Conservation (phyloP, 2,113 vertebrate genomes). For the Chrysemys picta region DNA sequence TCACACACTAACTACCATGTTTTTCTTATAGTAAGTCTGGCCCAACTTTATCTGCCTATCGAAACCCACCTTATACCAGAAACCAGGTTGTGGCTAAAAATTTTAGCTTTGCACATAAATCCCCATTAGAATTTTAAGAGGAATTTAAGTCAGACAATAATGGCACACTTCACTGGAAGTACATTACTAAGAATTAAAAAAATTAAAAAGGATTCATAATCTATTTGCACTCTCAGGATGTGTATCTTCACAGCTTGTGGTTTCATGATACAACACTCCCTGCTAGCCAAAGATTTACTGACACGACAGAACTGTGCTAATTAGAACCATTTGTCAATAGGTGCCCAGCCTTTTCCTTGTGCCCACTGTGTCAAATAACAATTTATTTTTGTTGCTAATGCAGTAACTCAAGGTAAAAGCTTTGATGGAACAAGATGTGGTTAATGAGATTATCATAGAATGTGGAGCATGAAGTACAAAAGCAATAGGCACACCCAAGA, state of each 20-base stretch:
- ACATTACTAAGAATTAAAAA: neutral
- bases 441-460: conserved; percentile 39
- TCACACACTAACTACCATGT: neutral
- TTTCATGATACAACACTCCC: conserved; percentile 2
- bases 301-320: conserved; percentile 35
- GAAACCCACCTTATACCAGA: neutral
- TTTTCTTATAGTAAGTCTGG: conserved; percentile 6
- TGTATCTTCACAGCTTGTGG: neutral
- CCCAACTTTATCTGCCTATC: neutral
- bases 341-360: neutral
- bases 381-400: neutral
- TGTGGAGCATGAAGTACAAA: neutral
- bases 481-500: conserved; percentile 28
- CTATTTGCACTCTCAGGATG: conserved; percentile 22
- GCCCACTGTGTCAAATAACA: neutral
- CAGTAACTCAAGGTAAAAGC: neutral
- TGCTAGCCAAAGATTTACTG: conserved; percentile 37
- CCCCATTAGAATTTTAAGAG: neutral
- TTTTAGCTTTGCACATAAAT: neutral
- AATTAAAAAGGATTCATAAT: neutral
- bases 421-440: neutral
- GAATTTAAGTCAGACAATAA: rapidly evolving
- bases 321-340: conserved; percentile 44
- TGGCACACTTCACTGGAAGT: neutral
- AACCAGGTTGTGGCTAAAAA: neutral